These are phyloP conservation scores for Dasyurus viverrinus DNA, from an alignment of 2,113 vertebrate species.

Conservation along the genomic window DNA sequence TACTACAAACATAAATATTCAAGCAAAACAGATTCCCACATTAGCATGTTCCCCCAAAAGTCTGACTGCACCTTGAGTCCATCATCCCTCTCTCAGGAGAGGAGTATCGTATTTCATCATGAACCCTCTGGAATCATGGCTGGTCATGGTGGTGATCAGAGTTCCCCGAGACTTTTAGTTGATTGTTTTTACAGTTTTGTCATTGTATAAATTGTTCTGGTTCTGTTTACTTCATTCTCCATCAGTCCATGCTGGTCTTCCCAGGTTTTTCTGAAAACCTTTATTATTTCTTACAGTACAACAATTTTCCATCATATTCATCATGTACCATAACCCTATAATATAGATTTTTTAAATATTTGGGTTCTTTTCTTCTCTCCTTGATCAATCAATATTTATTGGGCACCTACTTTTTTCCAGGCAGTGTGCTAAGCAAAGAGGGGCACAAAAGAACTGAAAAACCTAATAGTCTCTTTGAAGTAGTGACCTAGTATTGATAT, in stretches of 20 bases:
- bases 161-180: background rate
- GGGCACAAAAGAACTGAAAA: background rate
- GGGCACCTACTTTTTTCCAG: background rate
- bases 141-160: background rate
- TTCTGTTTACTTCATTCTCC: background rate
- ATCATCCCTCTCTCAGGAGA: background rate
- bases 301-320: background rate
- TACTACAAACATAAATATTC: background rate
- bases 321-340: background rate
- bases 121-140: background rate
- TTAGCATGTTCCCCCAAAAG: background rate
- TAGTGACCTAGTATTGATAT: background rate
- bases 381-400: background rate
- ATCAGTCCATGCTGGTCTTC: background rate
- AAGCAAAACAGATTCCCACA: background rate
- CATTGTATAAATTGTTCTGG: background rate
- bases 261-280: background rate
- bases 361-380: background rate
- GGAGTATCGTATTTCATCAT: background rate
- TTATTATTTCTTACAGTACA: background rate
- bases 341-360: background rate
- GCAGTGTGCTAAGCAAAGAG: background rate
- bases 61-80: background rate
- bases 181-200: background rate
- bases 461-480: background rate